Conservation (phyloP, 2,888 invertebrate genomes). For the Cerastoderma edule region DNA sequence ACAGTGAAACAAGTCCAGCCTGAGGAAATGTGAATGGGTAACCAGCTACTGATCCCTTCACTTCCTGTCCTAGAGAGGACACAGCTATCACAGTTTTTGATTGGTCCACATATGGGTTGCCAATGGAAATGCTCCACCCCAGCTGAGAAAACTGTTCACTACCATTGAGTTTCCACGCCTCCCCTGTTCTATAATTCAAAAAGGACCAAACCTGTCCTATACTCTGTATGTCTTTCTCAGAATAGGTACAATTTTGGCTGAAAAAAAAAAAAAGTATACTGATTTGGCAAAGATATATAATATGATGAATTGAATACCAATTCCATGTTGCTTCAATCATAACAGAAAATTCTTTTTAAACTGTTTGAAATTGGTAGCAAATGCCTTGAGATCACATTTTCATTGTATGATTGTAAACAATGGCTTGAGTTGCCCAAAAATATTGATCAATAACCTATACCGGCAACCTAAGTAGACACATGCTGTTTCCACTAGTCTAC, state of each 20-base stretch:
- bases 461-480: no score
- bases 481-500: no score
- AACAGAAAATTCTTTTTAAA: no score
- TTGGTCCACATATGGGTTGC: constrained; percentile 63
- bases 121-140: constrained; percentile 67
- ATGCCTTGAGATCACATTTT: no score
- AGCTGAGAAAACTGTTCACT: constrained; percentile 50
- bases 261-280: constrained; percentile 27
- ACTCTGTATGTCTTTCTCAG: constrained; percentile 62
- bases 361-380: no score
- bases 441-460: no score
- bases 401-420: no score
- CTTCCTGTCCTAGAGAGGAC: constrained; percentile 58
- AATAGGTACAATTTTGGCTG: constrained; percentile 67
- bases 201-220: constrained; percentile 28
- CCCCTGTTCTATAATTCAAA: constrained; percentile 15
- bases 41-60: constrained; percentile 54
- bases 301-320: no score
- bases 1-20: constrained; percentile 67
- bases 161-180: constrained; percentile 45
- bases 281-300: no score
- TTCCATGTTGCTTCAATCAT: no score
- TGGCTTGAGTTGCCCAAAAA: no score
- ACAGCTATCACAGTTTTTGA: constrained; percentile 63
- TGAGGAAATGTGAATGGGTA: constrained; percentile 55